Percentiles rank a stretch among this genome's conserved stretches.
Evolutionary conservation across 2,797 vertebrate species (phyloP).

Genomic region (Fistularia tabacaria): DNA sequence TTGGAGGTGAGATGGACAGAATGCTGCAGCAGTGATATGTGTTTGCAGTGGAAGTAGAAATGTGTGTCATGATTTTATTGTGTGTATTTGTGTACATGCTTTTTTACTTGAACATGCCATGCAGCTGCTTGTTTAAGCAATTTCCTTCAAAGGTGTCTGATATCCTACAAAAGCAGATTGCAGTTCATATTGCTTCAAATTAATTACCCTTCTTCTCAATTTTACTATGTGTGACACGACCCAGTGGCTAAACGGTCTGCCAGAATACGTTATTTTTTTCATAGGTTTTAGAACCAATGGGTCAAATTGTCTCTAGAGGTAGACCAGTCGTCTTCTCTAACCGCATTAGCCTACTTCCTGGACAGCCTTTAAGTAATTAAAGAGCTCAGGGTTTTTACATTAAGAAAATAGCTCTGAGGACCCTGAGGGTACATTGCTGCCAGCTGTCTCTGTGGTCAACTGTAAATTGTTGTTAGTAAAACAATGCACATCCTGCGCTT

Average conservation of each 20-base stretch:
- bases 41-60: conserved; percentile 4
- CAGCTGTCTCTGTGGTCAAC: conserved; percentile 12
- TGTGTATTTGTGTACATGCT: neutral
- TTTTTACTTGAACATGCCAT: too few relatives aligned
- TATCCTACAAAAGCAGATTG: too few relatives aligned
- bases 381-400: conserved; percentile 48
- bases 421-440: conserved; percentile 18
- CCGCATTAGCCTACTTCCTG: conserved; percentile 60
- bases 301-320: conserved; percentile 31
- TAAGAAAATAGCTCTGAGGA: conserved; percentile 18
- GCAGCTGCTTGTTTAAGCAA: too few relatives aligned
- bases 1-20: conserved; percentile 36
- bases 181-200: neutral
- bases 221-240: conserved; percentile 25
- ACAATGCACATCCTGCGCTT: conserved; percentile 30
- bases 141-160: too few relatives aligned
- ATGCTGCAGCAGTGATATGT: conserved; percentile 15
- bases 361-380: conserved; percentile 60
- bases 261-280: conserved; percentile 45
- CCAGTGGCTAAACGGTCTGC: too few relatives aligned
- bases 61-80: neutral
- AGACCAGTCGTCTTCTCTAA: conserved; percentile 45
- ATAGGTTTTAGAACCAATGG: conserved; percentile 35
- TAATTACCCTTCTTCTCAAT: conserved; percentile 1
- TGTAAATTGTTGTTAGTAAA: conserved; percentile 51